phyloP scores from a whole-genome alignment of 2,888 invertebrate species.

The Netelia melanura region DNA sequence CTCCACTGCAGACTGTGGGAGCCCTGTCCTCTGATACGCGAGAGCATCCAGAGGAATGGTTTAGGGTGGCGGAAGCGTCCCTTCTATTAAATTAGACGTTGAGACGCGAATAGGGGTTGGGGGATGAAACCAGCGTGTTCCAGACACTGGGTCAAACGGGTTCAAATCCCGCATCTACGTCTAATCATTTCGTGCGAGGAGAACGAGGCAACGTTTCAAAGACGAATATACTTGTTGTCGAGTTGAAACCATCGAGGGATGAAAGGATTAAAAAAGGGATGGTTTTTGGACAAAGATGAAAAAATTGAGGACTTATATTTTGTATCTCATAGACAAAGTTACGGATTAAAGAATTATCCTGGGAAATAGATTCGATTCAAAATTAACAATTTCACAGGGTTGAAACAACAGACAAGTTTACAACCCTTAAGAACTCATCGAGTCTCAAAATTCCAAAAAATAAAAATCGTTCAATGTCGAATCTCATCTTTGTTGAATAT shows the following conservation, averaged over 20 bases:
- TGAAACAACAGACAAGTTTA: too few species aligned
- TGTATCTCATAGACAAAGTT: too few species aligned
- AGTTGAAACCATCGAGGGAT: constrained; percentile 10
- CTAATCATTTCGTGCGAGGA: constrained; percentile 21
- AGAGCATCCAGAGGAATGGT: constrained; percentile 73
- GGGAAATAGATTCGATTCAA: too few species aligned
- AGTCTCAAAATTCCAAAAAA: too few species aligned
- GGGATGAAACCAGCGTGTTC: constrained; percentile 71
- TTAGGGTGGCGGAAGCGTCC: constrained; percentile 79
- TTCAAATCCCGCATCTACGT: constrained; percentile 69
- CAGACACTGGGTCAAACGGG: constrained; percentile 78
- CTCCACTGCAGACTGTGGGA: constrained; percentile 57
- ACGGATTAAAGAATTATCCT: too few species aligned
- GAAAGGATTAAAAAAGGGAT: too few species aligned
- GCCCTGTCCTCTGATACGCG: constrained; percentile 35
- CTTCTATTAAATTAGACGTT: constrained; percentile 82
- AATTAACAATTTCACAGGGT: too few species aligned
- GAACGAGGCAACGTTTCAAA: background rate
- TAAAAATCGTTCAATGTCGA: too few species aligned
- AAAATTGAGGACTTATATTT: too few species aligned
- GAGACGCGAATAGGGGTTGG: constrained; percentile 72
- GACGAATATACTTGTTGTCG: background rate
- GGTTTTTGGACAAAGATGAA: too few species aligned
- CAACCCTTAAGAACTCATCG: too few species aligned
- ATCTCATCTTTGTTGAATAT: too few species aligned